Evolutionary conservation across 2,888 invertebrate genomes (phyloP), one percentile per base, ranked within the genome.

Genomic region (Apamea crenata): DNA sequence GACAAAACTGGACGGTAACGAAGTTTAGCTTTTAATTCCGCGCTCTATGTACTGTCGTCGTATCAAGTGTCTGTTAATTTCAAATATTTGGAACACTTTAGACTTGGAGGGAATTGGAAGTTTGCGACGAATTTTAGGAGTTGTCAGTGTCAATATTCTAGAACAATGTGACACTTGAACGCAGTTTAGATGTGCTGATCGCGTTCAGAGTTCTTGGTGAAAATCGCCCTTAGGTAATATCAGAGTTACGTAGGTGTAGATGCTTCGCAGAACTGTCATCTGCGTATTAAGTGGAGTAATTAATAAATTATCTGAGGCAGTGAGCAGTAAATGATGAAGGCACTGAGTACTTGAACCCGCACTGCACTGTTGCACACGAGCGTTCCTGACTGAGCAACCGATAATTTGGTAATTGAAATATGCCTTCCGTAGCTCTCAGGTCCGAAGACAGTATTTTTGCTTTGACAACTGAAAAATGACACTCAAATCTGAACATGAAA

Each of bases 11-110:
- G 91, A 90, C 92, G 90, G 94, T 95, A 96, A 96, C 96, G 96
- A 96, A 95, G 93, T 96, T 96, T 94, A 94, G 95, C 94, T 95
- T 95, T 96, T 96, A 96, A 96, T 96, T 95, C 94, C 94, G 90
- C 91, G 92, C 92, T 90, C 90, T 84, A 89, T 81, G 91, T 91
- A 92, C 92, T 83, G 87, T 90, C 83, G 82, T 25, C 65, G 81
- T 80, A 77, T 68, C 75, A 89, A 90, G 82, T 66, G 59, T 47
- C 70, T 29, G 59, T 80, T 68, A 63, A 87, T 84, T 77, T 84
- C 3, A 65, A 76, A 86, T 65, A 53, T 36, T 66, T n/a, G 14
- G 32, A 40, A 74, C 40, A 65, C 47, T 67, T 32, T 7, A 5
- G n/a, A 50, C 40, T 50, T 80, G 1, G 5, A 53, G 32, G 65